phyloP scores from a whole-genome alignment of 2,888 invertebrate species.

The Flabesymbios commensalis region DNA sequence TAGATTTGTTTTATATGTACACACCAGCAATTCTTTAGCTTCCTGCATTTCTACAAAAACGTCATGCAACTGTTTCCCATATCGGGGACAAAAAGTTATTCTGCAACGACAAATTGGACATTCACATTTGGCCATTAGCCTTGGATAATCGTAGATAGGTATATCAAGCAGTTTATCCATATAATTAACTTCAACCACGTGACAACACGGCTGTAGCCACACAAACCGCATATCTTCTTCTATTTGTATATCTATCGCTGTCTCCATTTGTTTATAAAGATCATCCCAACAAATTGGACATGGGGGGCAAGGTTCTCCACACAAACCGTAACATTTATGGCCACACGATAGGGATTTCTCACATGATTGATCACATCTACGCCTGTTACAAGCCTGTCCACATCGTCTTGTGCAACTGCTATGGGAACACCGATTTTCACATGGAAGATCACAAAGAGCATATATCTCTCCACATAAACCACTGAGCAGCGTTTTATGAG shows the following conservation, averaged over 20 bases:
- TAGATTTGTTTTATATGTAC: too few relatives aligned
- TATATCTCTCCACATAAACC: slow-evolving; percentile 48
- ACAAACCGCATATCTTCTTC: neutral
- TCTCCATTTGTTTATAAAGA: neutral
- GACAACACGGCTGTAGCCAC: neutral
- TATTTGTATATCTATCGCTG: neutral
- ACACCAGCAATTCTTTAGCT: too few relatives aligned
- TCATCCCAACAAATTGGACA: slow-evolving; percentile 67
- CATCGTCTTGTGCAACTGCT: slow-evolving; percentile 51
- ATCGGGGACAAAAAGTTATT: too few relatives aligned
- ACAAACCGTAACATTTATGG: slow-evolving; percentile 71
- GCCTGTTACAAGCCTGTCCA: slow-evolving; percentile 57
- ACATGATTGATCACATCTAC: slow-evolving; percentile 55
- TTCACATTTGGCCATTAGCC: too few relatives aligned
- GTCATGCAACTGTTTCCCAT: too few relatives aligned
- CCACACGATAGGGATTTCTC: slow-evolving; percentile 62
- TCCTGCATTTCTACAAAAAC: too few relatives aligned
- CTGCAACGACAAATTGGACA: too few relatives aligned
- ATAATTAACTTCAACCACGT: neutral
- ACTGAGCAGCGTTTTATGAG: slow-evolving; percentile 42
- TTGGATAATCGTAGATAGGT: too few relatives aligned
- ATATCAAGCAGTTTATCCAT: too few relatives aligned
- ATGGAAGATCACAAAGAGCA: slow-evolving; percentile 53
- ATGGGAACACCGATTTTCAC: slow-evolving; percentile 55
- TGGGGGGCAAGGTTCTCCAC: slow-evolving; percentile 73